Conservation (phyloP, 1,140 invertebrate genomes). For the Zaprionus inermis region DNA sequence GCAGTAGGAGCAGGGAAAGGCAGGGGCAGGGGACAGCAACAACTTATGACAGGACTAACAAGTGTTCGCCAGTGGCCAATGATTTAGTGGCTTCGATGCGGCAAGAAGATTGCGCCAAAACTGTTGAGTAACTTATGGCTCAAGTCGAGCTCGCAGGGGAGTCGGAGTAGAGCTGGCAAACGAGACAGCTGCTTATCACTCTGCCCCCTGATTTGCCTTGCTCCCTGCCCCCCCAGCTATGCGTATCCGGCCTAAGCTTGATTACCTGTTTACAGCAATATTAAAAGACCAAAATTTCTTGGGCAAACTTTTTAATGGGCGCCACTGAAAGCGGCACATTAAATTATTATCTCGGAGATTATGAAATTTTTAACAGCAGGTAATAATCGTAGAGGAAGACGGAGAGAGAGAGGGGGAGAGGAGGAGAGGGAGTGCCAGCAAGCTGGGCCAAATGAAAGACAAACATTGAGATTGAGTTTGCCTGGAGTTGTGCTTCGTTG, state of each 20-base stretch:
- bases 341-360: conserved; percentile 81
- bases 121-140: conserved; percentile 40
- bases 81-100: conserved; percentile 46
- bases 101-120: conserved; percentile 30
- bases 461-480: conserved; percentile 55
- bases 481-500: conserved; percentile 56
- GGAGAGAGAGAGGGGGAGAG: conserved; percentile 20
- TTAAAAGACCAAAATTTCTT: conserved; percentile 65
- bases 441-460: conserved; percentile 66
- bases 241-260: conserved; percentile 24
- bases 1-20: not conserved
- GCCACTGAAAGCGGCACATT: conserved; percentile 75
- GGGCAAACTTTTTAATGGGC: conserved; percentile 76
- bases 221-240: not conserved
- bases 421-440: not conserved
- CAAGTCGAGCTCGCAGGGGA: conserved; percentile 10
- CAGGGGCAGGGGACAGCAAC: not conserved
- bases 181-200: not conserved
- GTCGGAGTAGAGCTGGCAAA: conserved; percentile 37
- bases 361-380: conserved; percentile 82
- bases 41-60: conserved; percentile 59
- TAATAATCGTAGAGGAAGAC: conserved; percentile 72
- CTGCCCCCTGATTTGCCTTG: not conserved
- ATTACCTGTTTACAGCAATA: conserved; percentile 78
- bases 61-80: conserved; percentile 50